Evolutionary conservation across 2,888 invertebrate genomes (phyloP), one percentile per base, ranked within the genome.

Genomic region (Cenopis cana): DNA sequence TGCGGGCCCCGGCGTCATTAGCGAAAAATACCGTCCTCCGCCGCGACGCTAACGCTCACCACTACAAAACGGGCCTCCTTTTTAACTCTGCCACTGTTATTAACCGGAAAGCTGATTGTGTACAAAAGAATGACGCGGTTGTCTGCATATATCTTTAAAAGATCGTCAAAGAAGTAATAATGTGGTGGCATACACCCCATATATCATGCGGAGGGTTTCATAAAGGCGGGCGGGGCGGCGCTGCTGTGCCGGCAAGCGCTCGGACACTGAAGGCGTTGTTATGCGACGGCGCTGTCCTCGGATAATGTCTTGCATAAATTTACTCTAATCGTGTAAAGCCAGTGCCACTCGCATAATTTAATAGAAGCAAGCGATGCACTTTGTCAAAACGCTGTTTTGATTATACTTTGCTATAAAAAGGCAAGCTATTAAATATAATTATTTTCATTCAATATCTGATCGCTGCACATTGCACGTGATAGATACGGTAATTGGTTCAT

Each of bases 301-400:
- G 88, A 89, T 92, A 91, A 93, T 90, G 89, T 90, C 91, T 92
- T 89, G 90, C 91, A 93, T 93, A 91, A 90, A 92, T 92, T 93
- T 86, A 85, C 86, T 87, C 81, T 91, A 90, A 92, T 90, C 90
- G 87, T 83, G 85, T 88, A 86, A 89, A 89, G 84, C 87, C 86
- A 89, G 86, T 85, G 87, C 86, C 85, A 87, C 87, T 87, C 85
- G 87, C 86, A 87, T 89, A 89, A 88, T 87, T 86, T 89, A 87
- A 86, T 86, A 85, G 85, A 86, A 86, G 83, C 86, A 81, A 80
- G 79, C 81, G 75, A 84, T 86, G 86, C 84, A 84, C 81, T 83
- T 84, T 83, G 81, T 84, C 52, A 70, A 60, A 70, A 59, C 59
- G 65, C 41, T 46, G 59, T 18, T 46, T 46, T 60, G 66, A 66